Evolutionary conservation across 1,140 invertebrate genomes (phyloP), one percentile per base, ranked within the genome.

Genomic region (Danaus melanippus): DNA sequence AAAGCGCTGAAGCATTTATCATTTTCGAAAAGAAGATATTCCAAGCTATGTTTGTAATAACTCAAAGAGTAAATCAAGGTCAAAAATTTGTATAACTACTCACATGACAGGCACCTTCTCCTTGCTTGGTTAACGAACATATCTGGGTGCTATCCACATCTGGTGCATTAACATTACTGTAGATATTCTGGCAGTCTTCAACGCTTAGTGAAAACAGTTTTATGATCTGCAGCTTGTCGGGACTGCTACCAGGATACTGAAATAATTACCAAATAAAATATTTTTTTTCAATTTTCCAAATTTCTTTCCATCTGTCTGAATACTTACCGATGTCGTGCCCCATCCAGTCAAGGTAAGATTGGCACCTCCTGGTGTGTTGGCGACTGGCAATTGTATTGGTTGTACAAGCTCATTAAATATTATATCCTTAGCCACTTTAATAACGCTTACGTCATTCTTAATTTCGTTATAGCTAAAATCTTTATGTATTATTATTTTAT

Each of bases 91-190:
- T 5, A 32, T 32, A 32, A 32, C 21, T 32, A 69, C 74, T 87
- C 68, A 89, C 89, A 69, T 90, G 86, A 53, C 90, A 91, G 9
- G 89, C 89, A 3, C 59, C 64, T 53, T 69, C 60, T 8, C 64
- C 64, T 12, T 39, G 9, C 52, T 51, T 89, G 2, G 90, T 91
- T 12, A 90, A 81, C 0, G 91, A 91, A 62, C 91, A 92, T 17
- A 92, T 89, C 60, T 91, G 89, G 6, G 66, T 66, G 8, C 69
- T 63, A 56, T 66, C 71, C 1, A 87, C 79, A 0, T 63, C 53
- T 39, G 79, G 75, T 46, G 46, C 17, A n/a, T 21, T 10, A n/a
- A 86, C 69, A 8, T 17, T 44, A 9, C n/a, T 50, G 49, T 75
- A 78, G 8, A 67, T 62, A 1, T 53, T 17, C 50, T 78, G 71